phyloP scores from a whole-genome alignment of 2,888 invertebrate species.

The Apotomis turbidana region DNA sequence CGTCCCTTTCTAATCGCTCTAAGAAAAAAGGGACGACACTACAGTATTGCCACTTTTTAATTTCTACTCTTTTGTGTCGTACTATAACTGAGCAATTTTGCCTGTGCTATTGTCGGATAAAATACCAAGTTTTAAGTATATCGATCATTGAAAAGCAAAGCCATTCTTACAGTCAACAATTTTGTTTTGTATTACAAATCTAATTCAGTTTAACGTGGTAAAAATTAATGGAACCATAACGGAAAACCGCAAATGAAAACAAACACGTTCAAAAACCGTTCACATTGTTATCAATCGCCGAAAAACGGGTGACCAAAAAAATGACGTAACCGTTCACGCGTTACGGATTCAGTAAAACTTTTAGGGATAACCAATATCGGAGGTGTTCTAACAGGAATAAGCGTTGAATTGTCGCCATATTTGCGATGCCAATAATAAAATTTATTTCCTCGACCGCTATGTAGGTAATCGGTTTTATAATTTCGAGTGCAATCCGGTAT shows the following conservation, averaged over 20 bases:
- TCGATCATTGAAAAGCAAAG: not conserved
- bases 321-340: conserved; percentile 4
- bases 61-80: no score
- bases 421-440: conserved; percentile 42
- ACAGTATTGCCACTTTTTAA: no score
- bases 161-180: not conserved
- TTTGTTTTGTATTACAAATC: not conserved
- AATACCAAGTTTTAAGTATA: no score
- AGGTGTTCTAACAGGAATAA: conserved; percentile 21
- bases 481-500: conserved; percentile 45
- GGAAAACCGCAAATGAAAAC: conserved; percentile 22
- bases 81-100: no score
- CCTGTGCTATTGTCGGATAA: no score
- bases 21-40: no score
- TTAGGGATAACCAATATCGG: conserved; percentile 19
- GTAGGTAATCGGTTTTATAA: conserved; percentile 49
- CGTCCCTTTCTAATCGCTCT: no score
- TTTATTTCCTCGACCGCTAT: conserved; percentile 45
- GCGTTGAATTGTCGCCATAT: conserved; percentile 37
- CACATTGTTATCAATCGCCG: conserved; percentile 1
- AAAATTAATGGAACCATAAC: conserved; percentile 21
- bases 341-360: conserved; percentile 20
- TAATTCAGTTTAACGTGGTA: not conserved
- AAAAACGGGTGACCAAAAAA: conserved; percentile 15
- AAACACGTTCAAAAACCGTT: conserved; percentile 1